Evolutionary conservation across 2,113 vertebrate genomes (phyloP).

Genomic region (mouse (Mus musculus)): GRCm39 chr1:136001001-136001500

Average conservation of each 20-base stretch:
- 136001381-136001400: constrained; percentile 98
- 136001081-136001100: background rate
- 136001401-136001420: constrained; percentile 97
- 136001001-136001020: rapidly evolving
- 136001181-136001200: background rate
- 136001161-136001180: background rate
- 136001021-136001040: background rate
- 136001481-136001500: rapidly evolving
- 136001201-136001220: rapidly evolving
- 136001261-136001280: constrained; percentile 91
- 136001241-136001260: constrained; percentile 92
- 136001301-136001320: constrained; percentile 94
- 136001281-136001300: constrained; percentile 93
- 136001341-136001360: constrained; percentile 95
- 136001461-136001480: rapidly evolving
- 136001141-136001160: rapidly evolving
- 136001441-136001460: constrained; percentile 94
- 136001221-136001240: background rate
- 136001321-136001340: constrained; percentile 92
- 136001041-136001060: background rate
- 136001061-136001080: background rate
- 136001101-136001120: no score
- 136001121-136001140: rapidly evolving
- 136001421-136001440: constrained; percentile 98
- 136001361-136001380: constrained; percentile 99